Base-by-base conservation (phyloP, 2,113 vertebrate genomes). In the Eolophus roseicapilla region DNA sequence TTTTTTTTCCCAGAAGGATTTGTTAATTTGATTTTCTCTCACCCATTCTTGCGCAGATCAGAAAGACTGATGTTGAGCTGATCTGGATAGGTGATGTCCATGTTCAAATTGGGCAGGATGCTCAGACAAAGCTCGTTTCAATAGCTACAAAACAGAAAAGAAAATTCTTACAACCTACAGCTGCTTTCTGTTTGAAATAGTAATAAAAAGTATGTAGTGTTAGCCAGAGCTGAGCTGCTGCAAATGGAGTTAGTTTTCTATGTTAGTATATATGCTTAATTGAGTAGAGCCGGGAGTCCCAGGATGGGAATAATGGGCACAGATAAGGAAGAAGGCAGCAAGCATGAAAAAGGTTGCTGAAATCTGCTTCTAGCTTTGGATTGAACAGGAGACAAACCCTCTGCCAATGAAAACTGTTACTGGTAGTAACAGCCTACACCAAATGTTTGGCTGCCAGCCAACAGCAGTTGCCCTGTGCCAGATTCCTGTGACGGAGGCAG, bases 351-450 rank as follows among this genome's bases (percentile, higher is more conserved):
- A 89, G 33, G 73, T 60, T 52, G 25, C 47, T 37, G 82, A 88
- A 92, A 71, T 86, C 86, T 96, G 31, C 63, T 82, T 90, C 91
- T 93, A 91, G 57, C 50, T 86, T 68, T 82, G 76, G 63, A 73
- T 33, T 87, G 85, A 83, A 75, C 82, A 73, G 65, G 57, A 96
- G 86, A 69, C 35, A 93, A 91, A 87, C 86, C 33, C 37, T 86
- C 82, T 96, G 95, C 86, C 95, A 97, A 87, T 39, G 60, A 84
- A 81, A 96, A 89, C n/a, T 59, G 46, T 86, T 96, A 95, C 77
- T 13, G 3, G 70, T 35, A 60, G 67, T 62, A 73, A 44, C 37
- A 86, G 77, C 92, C 88, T 92, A 70, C 60, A 79, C 70, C 93
- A 92, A 97, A 93, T 18, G 3, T 23, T 73, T 97, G 97, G 96